Conservation (phyloP, 2,888 invertebrate species). For the Ptychoptera albimana region DNA sequence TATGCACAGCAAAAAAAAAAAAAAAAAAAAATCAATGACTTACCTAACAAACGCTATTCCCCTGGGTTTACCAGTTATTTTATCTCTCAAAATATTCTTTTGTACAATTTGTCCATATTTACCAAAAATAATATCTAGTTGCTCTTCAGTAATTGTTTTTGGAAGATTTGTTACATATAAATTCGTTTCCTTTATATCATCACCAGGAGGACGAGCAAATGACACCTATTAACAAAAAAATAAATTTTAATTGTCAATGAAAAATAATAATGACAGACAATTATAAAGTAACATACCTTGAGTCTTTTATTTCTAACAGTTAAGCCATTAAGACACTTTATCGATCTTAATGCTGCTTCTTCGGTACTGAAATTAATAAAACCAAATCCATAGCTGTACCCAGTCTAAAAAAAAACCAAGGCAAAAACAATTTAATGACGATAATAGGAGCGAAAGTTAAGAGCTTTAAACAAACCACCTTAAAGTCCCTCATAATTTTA, state of each 20-base stretch:
- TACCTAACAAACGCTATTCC: constrained; percentile 89
- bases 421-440: constrained; percentile 7
- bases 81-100: constrained; percentile 78
- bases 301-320: constrained; percentile 81
- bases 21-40: constrained; percentile 10
- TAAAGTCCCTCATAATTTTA: constrained; percentile 81
- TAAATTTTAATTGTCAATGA: too few relatives aligned
- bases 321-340: constrained; percentile 72
- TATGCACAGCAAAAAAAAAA: background rate
- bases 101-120: constrained; percentile 84
- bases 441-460: constrained; percentile 5
- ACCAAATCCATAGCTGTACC: constrained; percentile 92
- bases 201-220: constrained; percentile 79
- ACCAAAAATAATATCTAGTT: constrained; percentile 71
- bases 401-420: constrained; percentile 51
- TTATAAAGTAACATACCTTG: constrained; percentile 41
- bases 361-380: constrained; percentile 82
- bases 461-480: constrained; percentile 34
- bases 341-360: constrained; percentile 74
- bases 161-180: constrained; percentile 87
- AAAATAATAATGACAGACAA: background rate
- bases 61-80: constrained; percentile 70
- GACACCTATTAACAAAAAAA: constrained; percentile 55
- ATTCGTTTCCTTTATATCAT: constrained; percentile 86
- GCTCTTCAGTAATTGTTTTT: constrained; percentile 65